Evolutionary conservation across 2,797 vertebrate species (phyloP).

Genomic region (Scolopax bukidnonensis): DNA sequence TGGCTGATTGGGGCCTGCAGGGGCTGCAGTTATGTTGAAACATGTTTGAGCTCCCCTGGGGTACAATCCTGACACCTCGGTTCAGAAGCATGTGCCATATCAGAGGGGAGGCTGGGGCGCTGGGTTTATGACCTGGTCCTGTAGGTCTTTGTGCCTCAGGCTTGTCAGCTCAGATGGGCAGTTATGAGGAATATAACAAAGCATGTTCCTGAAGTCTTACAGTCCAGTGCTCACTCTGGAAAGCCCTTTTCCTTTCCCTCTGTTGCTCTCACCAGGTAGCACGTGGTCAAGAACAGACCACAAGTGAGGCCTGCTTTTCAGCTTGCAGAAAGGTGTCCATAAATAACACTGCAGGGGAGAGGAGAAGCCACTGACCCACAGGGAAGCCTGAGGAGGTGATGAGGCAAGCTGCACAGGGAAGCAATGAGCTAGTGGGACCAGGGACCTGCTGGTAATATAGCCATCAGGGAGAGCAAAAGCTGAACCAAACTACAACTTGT

Average conservation of each 20-base stretch:
- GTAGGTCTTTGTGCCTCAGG: not conserved
- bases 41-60: not conserved
- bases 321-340: not conserved
- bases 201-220: not conserved
- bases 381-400: not conserved
- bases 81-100: not conserved
- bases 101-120: rapidly evolving
- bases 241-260: not conserved
- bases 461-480: not conserved
- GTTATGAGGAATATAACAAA: not conserved
- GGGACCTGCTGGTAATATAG: not conserved
- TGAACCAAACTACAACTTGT: not conserved
- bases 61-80: rapidly evolving
- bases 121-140: not conserved
- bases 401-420: not conserved
- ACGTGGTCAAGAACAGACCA: not conserved
- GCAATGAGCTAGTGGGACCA: not conserved
- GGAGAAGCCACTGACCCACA: not conserved
- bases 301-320: not conserved
- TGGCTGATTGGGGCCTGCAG: not conserved
- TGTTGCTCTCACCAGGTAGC: not conserved
- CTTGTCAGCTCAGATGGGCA: not conserved
- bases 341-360: not conserved
- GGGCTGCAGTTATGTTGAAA: not conserved
- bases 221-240: not conserved